Conservation (phyloP, 2,888 invertebrate genomes). For the Oxytorus armatus region DNA sequence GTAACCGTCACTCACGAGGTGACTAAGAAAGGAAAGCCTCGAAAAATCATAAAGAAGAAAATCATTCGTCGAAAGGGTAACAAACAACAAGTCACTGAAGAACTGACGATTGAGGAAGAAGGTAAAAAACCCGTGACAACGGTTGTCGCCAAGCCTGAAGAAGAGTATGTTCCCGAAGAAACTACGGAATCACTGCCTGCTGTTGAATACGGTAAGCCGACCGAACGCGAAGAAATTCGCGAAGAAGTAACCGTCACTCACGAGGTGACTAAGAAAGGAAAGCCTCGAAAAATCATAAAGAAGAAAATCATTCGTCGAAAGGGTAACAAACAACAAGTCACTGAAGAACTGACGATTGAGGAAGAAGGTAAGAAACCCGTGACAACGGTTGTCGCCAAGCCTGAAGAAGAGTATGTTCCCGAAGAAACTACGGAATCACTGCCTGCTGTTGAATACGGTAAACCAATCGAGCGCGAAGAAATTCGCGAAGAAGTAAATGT, state of each 20-base stretch:
- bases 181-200: slow-evolving; percentile 70
- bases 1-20: slow-evolving; percentile 74
- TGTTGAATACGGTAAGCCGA: slow-evolving; percentile 54
- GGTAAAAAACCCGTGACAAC: slow-evolving; percentile 84
- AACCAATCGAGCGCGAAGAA: slow-evolving; percentile 72
- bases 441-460: slow-evolving; percentile 36
- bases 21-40: slow-evolving; percentile 69
- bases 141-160: slow-evolving; percentile 75
- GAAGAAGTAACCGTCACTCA: slow-evolving; percentile 74
- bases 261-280: slow-evolving; percentile 72
- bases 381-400: slow-evolving; percentile 80
- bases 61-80: slow-evolving; percentile 82
- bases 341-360: slow-evolving; percentile 82
- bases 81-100: slow-evolving; percentile 83
- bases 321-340: slow-evolving; percentile 83
- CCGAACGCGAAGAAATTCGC: slow-evolving; percentile 73
- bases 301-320: slow-evolving; percentile 82
- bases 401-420: slow-evolving; percentile 67
- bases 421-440: slow-evolving; percentile 64
- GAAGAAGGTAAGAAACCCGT: slow-evolving; percentile 82
- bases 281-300: slow-evolving; percentile 77
- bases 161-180: slow-evolving; percentile 55
- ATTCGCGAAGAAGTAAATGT: slow-evolving; percentile 70
- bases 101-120: slow-evolving; percentile 82
- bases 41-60: slow-evolving; percentile 80